Evolutionary conservation across 1,140 invertebrate genomes (phyloP).

Genomic region (Drosophila arawakana): DNA sequence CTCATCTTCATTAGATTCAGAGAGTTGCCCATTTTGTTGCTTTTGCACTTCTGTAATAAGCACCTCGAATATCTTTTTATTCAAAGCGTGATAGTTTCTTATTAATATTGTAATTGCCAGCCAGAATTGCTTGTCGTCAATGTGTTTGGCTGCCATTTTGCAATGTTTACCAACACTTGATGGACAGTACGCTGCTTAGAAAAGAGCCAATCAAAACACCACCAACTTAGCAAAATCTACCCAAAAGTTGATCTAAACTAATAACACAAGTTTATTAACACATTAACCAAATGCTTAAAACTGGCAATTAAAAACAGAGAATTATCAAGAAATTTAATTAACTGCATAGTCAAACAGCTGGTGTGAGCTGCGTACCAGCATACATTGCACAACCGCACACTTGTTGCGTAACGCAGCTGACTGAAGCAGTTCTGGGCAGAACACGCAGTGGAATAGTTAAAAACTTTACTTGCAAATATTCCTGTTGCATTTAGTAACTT

Average conservation of each 20-base stretch:
- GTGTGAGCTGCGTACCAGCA: slow-evolving; percentile 31
- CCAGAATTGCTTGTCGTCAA: slow-evolving; percentile 72
- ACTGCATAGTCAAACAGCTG: slow-evolving; percentile 3
- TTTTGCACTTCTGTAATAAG: slow-evolving; percentile 55
- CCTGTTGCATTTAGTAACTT: slow-evolving; percentile 38
- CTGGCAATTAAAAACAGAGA: background rate
- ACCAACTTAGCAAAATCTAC: background rate
- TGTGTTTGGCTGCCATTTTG: slow-evolving; percentile 43
- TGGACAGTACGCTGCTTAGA: slow-evolving; percentile 22
- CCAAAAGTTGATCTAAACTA: background rate
- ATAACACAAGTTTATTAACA: no score
- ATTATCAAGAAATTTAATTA: background rate
- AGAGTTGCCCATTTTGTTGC: slow-evolving; percentile 28
- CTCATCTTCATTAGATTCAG: slow-evolving; percentile 49
- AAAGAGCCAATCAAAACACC: background rate
- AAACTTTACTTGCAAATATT: background rate
- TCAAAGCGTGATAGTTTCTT: slow-evolving; percentile 75
- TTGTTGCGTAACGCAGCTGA: slow-evolving; percentile 53
- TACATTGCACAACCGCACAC: slow-evolving; percentile 16
- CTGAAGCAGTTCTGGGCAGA: slow-evolving; percentile 24
- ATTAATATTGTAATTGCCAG: slow-evolving; percentile 67
- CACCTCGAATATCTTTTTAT: slow-evolving; percentile 78
- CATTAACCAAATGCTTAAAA: no score
- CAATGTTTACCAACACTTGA: slow-evolving; percentile 38
- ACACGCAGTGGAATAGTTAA: slow-evolving; percentile 20